These are phyloP conservation scores for Drosophila robusta DNA, from an alignment of 2,888 invertebrate genomes.

Conservation along the genomic window DNA sequence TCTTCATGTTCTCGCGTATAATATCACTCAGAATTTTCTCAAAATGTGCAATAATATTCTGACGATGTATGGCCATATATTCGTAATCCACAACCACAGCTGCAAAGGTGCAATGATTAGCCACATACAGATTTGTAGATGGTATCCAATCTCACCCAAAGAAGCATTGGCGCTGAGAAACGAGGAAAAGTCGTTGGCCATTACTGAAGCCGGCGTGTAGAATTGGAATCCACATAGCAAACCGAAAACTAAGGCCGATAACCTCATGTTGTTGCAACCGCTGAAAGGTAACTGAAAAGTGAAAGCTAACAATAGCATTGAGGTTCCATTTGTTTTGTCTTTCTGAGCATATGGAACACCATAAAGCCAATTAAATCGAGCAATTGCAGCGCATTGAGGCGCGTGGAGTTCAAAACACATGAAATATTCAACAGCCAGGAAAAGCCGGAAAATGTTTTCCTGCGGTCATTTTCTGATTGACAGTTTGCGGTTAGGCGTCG, in stretches of 20 bases:
- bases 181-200: slow-evolving; percentile 89
- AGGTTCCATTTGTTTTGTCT: slow-evolving; percentile 33
- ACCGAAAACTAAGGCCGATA: slow-evolving; percentile 21
- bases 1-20: slow-evolving; percentile 88
- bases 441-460: slow-evolving; percentile 18
- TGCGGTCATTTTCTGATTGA: slow-evolving; percentile 66
- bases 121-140: background rate
- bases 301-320: slow-evolving; percentile 21
- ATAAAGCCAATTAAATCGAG: slow-evolving; percentile 59
- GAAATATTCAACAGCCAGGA: slow-evolving; percentile 62
- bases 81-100: slow-evolving; percentile 90
- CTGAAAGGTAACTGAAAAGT: slow-evolving; percentile 60
- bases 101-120: slow-evolving; percentile 71
- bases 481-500: slow-evolving; percentile 79
- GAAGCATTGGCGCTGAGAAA: slow-evolving; percentile 90
- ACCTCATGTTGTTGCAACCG: slow-evolving; percentile 61
- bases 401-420: slow-evolving; percentile 46
- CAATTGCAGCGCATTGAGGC: slow-evolving; percentile 35
- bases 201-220: slow-evolving; percentile 11
- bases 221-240: slow-evolving; percentile 87
- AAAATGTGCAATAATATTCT: slow-evolving; percentile 86
- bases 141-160: slow-evolving; percentile 86
- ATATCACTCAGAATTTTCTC: slow-evolving; percentile 88
- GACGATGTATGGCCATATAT: slow-evolving; percentile 88
- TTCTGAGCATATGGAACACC: slow-evolving; percentile 25